Evolutionary conservation across 2,888 invertebrate genomes (phyloP), one percentile per base, ranked within the genome.

Genomic region (Eilema depressum): DNA sequence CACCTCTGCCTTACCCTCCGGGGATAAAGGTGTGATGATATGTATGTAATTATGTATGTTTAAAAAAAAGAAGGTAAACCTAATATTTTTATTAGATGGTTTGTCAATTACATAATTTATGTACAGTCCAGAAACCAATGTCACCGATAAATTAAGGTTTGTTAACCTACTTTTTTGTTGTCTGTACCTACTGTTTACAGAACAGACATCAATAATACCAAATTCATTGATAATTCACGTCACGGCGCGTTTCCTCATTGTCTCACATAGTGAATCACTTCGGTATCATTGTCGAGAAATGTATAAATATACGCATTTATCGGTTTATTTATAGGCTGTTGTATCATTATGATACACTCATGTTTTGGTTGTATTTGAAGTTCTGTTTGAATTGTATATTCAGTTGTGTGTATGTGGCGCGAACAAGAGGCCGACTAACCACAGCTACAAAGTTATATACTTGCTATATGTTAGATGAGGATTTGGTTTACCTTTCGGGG

Each of bases 181-280:
- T 17, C 59, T 61, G 20, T 57, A 37, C 60, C 53, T 75, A 77
- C 75, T 85, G 83, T 83, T 82, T 77, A 80, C 76, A 77, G 74
- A 69, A 80, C 76, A 78, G 73, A 69, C 69, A 47, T 70, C 67
- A 60, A 47, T 47, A 47, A 47, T 69, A 71, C 73, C 72, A 70
- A 70, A 73, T 74, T 82, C 80, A 85, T 91, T 90, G 88, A 78
- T 81, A 91, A 73, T 92, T 90, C 92, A 76, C 78, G 81, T 77
- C 86, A 86, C 85, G 79, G 73, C 76, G 62, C 74, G 86, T 88
- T 89, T 88, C 89, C 89, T 89, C 87, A 86, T 90, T 89, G 91
- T 91, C 82, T 84, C 78, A 85, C 78, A 79, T 72, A 69, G 79
- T 91, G 92, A 92, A 85, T 92, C 92, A 92, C 68, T 37, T 72